Evolutionary conservation across 2,888 invertebrate genomes (phyloP).

Genomic region (Globia sparganii): DNA sequence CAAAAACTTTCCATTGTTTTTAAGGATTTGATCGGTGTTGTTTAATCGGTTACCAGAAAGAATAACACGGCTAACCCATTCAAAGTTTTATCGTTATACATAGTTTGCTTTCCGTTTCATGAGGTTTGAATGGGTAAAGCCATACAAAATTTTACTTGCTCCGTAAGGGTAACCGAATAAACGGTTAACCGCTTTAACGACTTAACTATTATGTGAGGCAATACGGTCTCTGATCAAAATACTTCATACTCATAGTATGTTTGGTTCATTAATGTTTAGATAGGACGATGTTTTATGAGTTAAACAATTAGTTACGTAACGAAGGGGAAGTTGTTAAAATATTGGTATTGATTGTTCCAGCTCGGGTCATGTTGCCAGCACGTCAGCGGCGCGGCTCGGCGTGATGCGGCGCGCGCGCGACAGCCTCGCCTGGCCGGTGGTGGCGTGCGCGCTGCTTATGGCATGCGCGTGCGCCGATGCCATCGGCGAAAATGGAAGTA

Average conservation of each 20-base stretch:
- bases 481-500: constrained; percentile 79
- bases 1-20: no score
- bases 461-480: constrained; percentile 76
- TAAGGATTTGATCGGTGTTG: neutral
- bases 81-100: neutral
- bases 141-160: neutral
- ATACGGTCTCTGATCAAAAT: constrained; percentile 2
- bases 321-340: constrained; percentile 37
- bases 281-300: constrained; percentile 22
- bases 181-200: neutral
- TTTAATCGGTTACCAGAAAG: neutral
- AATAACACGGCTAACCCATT: neutral
- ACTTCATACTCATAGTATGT: constrained; percentile 1
- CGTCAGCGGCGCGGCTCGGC: constrained; percentile 78
- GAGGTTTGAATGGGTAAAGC: neutral
- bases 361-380: constrained; percentile 83
- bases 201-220: neutral
- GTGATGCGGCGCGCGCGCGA: constrained; percentile 82
- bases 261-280: constrained; percentile 12
- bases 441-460: constrained; percentile 82
- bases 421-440: constrained; percentile 78
- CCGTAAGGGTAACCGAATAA: neutral
- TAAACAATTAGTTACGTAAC: constrained; percentile 24
- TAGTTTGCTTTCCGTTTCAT: neutral
- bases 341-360: constrained; percentile 74